Base-by-base conservation (phyloP, 1,140 invertebrate genomes). In the Drosophila azteca region DNA sequence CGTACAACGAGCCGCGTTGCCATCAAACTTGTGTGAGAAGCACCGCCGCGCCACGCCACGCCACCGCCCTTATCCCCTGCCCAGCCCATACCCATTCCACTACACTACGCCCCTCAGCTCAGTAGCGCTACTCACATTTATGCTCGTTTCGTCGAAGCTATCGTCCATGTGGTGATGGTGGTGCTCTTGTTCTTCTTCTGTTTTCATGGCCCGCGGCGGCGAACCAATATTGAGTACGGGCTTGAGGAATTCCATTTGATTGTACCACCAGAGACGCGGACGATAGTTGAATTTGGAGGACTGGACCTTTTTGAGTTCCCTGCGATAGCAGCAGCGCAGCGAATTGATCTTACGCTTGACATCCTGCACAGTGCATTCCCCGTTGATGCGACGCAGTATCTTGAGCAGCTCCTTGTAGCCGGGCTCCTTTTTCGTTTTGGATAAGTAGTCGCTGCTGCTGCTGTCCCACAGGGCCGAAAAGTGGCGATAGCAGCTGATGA, bases 331-430 rank as follows among this genome's bases (percentile, higher is more conserved):
- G 49, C 79, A 83, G 0, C 83, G 61, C 15, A 88, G 24, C 1
- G 76, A 89, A 31, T 88, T 88, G 26, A 88, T 88, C 46, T 88
- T 88, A 4, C 84, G 72, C 39, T 89, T 88, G 0, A 84, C 77
- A 49, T 84, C 79, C 17, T 89, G 59, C 0, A 79, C 22, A 5
- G 59, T 60, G 1, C 77, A 78, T 0, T 74, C 65, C 0, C 52
- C 57, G 26, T 89, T 82, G 29, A 82, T 64, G 22, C 74, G 68
- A 6, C 62, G 35, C 22, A 87, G 41, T 3, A 85, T 88, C 41
- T 79, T 87, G 0, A 85, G 29, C 0, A 85, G 70, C 13, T 88
- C 78, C 52, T 54, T 66, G 15, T 85, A 88, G 17, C 83, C 83
- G 0, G 81, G 69, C 15, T 69, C 65, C 35, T 85, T 85, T 1